These are phyloP conservation scores for Hypocryptadius cinnamomeus DNA, from an alignment of 2,113 vertebrate species.

Conservation along the genomic window DNA sequence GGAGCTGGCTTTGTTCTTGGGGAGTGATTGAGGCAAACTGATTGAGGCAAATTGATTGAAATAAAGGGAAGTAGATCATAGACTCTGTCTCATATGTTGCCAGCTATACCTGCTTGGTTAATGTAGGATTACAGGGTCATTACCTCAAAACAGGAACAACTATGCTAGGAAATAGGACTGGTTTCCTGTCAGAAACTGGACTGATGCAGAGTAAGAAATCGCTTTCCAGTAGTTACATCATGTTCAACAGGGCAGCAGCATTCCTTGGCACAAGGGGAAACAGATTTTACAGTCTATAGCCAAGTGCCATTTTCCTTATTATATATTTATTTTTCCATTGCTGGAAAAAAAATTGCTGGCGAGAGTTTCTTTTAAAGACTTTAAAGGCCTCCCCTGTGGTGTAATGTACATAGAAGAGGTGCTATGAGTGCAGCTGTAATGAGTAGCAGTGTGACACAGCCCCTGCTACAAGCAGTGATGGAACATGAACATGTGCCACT, in stretches of 20 bases:
- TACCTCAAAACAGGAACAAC: background rate
- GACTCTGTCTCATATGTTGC: background rate
- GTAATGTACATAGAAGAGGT: background rate
- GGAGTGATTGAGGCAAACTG: background rate
- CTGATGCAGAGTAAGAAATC: background rate
- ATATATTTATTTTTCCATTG: background rate
- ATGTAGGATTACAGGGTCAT: background rate
- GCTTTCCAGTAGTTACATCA: background rate
- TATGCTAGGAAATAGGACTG: background rate
- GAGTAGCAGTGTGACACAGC: rapidly evolving
- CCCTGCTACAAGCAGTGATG: background rate
- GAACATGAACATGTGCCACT: rapidly evolving
- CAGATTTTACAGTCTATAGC: background rate
- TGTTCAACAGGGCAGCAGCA: background rate
- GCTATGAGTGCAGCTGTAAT: background rate
- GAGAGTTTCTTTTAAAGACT: background rate
- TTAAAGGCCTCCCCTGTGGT: background rate
- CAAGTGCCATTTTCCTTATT: background rate
- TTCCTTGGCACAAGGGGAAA: background rate
- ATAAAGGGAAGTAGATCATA: slow-evolving; percentile 13
- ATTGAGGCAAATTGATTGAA: background rate
- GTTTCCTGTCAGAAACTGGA: background rate
- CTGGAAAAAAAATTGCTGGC: background rate
- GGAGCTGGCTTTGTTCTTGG: background rate
- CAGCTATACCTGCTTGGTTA: background rate